Evolutionary conservation across 2,113 vertebrate species (phyloP), one percentile per base, ranked within the genome.

Genomic region (Parus major): DNA sequence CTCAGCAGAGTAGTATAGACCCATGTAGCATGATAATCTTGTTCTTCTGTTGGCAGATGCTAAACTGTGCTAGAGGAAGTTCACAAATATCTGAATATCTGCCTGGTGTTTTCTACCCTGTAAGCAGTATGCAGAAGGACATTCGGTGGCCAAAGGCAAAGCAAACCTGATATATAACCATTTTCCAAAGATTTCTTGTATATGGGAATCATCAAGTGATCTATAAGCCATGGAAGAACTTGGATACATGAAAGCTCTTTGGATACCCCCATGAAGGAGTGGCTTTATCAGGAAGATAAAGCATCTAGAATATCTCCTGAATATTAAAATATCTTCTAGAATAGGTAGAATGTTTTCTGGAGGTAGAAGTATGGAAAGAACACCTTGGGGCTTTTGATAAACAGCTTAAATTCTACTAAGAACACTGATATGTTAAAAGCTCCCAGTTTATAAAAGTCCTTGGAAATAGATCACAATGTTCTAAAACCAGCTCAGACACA

Each of bases 11-110:
- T 17, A 36, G 9, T 41, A 24, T 4, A 69, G 44, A 80, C 5
- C 3, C n/a, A 47, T 2, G 7, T 9, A 52, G 8, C 16, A 41
- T 4, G 3, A 5, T 15, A 29, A 27, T 15, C 1, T 33, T 44
- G 16, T 39, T 25, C 9, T 55, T 18, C 50, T 79, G 4, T n/a
- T 82, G 27, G 14, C 13, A 71, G 14, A 24, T 39, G 12, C 11
- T 71, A 49, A 36, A 42, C 3, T 25, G 13, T 13, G 3, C 35
- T 31, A 56, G 50, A 79, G 18, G 23, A 28, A 69, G 4, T 12
- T 72, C 60, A 53, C 7, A 72, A 57, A 28, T 21, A 69, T 44
- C 25, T 82, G 50, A 76, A 17, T 76, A 49, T 52, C 8, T 76
- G 22, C 10, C 33, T 55, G 56, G 18, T 31, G 21, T 19, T 55